Conservation (phyloP, 2,888 invertebrate species). For the Phyllotreta cruciferae region DNA sequence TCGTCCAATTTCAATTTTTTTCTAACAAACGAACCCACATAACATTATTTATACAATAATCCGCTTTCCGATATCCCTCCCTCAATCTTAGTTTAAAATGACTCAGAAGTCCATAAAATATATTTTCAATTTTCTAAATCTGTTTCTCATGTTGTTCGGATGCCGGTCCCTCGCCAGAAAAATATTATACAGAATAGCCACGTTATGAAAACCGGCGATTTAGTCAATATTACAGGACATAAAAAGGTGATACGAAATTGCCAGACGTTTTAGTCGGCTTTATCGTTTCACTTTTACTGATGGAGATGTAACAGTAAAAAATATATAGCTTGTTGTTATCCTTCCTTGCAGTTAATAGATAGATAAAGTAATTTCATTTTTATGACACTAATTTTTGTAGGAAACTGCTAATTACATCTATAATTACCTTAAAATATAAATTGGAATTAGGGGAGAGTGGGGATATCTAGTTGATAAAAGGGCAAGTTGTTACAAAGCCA, state of each 20-base stretch:
- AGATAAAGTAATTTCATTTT: too few species aligned
- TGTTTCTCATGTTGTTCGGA: conserved; percentile 16
- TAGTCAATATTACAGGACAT: conserved; percentile 4
- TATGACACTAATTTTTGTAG: too few species aligned
- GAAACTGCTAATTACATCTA: too few species aligned
- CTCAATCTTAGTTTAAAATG: conserved; percentile 15
- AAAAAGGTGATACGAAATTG: conserved; percentile 16
- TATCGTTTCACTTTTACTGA: conserved; percentile 5
- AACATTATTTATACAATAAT: conserved; percentile 7
- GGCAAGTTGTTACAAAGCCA: too few species aligned
- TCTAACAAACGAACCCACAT: too few species aligned
- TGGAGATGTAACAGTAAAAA: not conserved
- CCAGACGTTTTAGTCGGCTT: conserved; percentile 3
- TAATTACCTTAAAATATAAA: too few species aligned
- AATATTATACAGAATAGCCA: conserved; percentile 2
- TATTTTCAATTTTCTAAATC: conserved; percentile 23
- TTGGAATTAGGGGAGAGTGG: too few species aligned
- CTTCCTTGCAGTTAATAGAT: too few species aligned
- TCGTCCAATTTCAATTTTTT: too few species aligned
- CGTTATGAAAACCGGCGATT: conserved; percentile 14
- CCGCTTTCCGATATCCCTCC: not conserved
- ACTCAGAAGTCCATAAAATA: conserved; percentile 13
- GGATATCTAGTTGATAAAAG: too few species aligned
- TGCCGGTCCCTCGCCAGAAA: conserved; percentile 1
- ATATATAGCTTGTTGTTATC: too few species aligned